Evolutionary conservation across 1,140 invertebrate genomes (phyloP).

Genomic region (Octopus sinensis): DNA sequence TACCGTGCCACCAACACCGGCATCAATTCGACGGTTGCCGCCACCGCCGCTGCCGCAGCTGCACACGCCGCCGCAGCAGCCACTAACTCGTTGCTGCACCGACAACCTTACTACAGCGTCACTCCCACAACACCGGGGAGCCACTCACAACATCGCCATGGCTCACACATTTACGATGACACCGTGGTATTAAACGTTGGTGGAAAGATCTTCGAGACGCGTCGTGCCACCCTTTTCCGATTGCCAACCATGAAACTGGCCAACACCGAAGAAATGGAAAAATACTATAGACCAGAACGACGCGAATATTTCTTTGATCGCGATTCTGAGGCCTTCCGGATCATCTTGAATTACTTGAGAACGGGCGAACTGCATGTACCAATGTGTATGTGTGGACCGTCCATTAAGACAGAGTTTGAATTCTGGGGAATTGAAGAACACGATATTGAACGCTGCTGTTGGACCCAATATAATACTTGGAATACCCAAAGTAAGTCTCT

Average conservation of each 20-base stretch:
- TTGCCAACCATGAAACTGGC: constrained; percentile 42
- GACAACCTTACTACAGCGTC: constrained; percentile 70
- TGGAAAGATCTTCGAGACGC: constrained; percentile 47
- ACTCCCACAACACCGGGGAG: not conserved
- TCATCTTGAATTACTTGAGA: constrained; percentile 48
- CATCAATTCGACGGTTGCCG: not conserved
- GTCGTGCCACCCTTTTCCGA: constrained; percentile 40
- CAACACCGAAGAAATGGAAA: constrained; percentile 37
- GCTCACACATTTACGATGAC: constrained; percentile 27
- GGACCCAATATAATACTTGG: constrained; percentile 53
- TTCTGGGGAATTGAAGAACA: constrained; percentile 53
- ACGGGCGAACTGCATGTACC: constrained; percentile 52
- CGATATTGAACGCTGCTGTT: constrained; percentile 52
- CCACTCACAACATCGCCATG: constrained; percentile 58
- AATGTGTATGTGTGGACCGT: constrained; percentile 47
- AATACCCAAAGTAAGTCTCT: constrained; percentile 51
- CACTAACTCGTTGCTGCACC: not conserved
- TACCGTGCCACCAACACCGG: not conserved
- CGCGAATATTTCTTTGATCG: constrained; percentile 61
- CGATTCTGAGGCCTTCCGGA: constrained; percentile 45
- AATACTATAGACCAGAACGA: constrained; percentile 64
- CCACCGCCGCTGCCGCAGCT: not conserved
- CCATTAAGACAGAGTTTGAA: constrained; percentile 48
- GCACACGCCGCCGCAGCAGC: not conserved
- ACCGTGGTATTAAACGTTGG: constrained; percentile 49